Conservation (phyloP, 1,140 invertebrate genomes). For the Zaprionus africanus region DNA sequence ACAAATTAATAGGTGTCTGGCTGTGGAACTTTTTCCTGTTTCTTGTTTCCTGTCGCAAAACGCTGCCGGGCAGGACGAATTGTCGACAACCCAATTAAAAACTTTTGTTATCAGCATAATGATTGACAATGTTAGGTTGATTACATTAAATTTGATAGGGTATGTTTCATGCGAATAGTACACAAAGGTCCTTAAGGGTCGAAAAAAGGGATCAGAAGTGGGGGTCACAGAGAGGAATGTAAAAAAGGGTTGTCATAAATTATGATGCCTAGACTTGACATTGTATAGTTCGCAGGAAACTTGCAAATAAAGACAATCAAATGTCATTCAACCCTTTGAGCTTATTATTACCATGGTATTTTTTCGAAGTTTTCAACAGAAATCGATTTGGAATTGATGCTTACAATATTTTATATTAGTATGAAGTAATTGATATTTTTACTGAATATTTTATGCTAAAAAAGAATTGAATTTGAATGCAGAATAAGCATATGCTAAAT, state of each 20-base stretch:
- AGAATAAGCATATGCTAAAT: too few relatives aligned
- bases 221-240: neutral
- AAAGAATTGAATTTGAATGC: too few relatives aligned
- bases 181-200: conserved; percentile 12
- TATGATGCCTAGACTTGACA: neutral
- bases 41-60: conserved; percentile 8
- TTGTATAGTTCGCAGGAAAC: neutral
- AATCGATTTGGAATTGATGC: too few relatives aligned
- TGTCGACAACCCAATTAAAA: conserved; percentile 73
- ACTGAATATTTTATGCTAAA: too few relatives aligned
- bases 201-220: neutral
- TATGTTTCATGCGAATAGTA: neutral
- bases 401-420: too few relatives aligned
- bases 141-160: conserved; percentile 56
- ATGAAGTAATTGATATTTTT: too few relatives aligned
- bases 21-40: neutral
- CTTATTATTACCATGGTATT: neutral
- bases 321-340: neutral
- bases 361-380: too few relatives aligned
- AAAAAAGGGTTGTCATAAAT: conserved; percentile 7
- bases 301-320: neutral
- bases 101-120: conserved; percentile 68
- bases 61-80: conserved; percentile 14
- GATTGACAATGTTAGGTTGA: conserved; percentile 66
- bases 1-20: neutral